Conservation (phyloP, 2,888 invertebrate species). For the Gisinianus flammeolus region DNA sequence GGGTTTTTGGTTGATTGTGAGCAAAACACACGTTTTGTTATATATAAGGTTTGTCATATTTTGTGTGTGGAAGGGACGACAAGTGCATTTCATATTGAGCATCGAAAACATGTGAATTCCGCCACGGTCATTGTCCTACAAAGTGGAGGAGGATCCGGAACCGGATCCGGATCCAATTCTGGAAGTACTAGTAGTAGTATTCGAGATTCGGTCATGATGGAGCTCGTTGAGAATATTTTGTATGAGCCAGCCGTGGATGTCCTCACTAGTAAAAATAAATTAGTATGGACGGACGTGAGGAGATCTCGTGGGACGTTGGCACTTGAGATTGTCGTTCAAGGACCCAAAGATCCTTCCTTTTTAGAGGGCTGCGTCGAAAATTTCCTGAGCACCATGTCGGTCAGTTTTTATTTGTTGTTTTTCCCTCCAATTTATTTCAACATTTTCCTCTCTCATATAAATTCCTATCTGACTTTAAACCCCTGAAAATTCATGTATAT, state of each 20-base stretch:
- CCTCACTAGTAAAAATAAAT: conserved; percentile 61
- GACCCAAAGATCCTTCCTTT: conserved; percentile 77
- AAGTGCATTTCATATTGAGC: conserved; percentile 6
- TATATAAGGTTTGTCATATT: too few species aligned
- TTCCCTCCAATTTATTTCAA: neutral
- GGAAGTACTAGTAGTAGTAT: neutral
- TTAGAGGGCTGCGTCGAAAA: conserved; percentile 86
- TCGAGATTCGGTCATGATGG: conserved; percentile 28
- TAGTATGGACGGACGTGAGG: conserved; percentile 76
- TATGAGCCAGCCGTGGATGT: conserved; percentile 87
- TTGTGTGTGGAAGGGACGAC: too few species aligned
- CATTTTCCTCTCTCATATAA: too few species aligned
- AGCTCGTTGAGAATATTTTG: conserved; percentile 53
- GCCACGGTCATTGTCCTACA: conserved; percentile 27
- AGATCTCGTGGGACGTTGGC: conserved; percentile 85
- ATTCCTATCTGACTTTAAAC: too few species aligned
- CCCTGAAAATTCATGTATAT: too few species aligned
- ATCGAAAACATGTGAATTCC: conserved; percentile 23
- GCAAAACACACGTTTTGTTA: too few species aligned
- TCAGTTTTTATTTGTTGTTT: neutral
- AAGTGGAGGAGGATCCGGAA: conserved; percentile 9
- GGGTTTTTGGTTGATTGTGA: too few species aligned
- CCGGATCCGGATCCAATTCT: neutral
- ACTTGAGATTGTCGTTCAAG: conserved; percentile 79
- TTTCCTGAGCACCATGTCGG: conserved; percentile 69